Base-by-base conservation (phyloP, 2,888 invertebrate species). In the Cetonia aurata region DNA sequence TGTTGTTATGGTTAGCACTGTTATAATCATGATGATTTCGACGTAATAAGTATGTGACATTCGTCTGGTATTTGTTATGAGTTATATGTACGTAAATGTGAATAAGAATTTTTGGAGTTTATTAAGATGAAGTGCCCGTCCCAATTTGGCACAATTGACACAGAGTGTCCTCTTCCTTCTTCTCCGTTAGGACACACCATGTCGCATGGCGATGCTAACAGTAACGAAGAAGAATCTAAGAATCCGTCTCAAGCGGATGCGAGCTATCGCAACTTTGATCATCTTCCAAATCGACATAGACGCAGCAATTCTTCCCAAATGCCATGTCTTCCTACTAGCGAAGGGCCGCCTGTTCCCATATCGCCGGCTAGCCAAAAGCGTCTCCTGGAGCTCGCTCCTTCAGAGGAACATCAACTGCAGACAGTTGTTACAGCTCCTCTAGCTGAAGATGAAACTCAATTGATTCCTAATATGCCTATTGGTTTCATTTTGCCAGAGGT, bases 171-270 rank as follows among this genome's bases (percentile, higher is more conserved):
- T 80, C 78, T 65, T 65, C 50, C 62, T 65, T 65, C 50, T 50
- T 65, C 62, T 50, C 73, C 84, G 83, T 83, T 90, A 94, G 95
- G 95, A 89, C 95, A 95, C 90, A 94, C 95, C 89, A 88, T 94
- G 89, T 94, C 95, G 85, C 94, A 94, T 87, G 92, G 89, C 83
- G 95, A 95, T 86, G 93, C 92, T 80, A 94, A 92, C 88, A 95
- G 94, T 85, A 89, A 93, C 80, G 93, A 92, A 78, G 88, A 86
- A 73, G 90, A 89, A 77, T 87, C 88, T 71, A 87, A 88, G 69
- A 93, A 92, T 83, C 89, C 89, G 74, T 89, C 90, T 76, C 92
- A 92, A 81, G 92, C 92, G 76, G 92, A 89, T 75, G 89, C 90
- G 74, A 92, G 92, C 80, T 93, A 92, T 86, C 90, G 90, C 83